These are phyloP conservation scores for Papilio polytes DNA, from an alignment of 1,140 invertebrate genomes.

Conservation along the genomic window DNA sequence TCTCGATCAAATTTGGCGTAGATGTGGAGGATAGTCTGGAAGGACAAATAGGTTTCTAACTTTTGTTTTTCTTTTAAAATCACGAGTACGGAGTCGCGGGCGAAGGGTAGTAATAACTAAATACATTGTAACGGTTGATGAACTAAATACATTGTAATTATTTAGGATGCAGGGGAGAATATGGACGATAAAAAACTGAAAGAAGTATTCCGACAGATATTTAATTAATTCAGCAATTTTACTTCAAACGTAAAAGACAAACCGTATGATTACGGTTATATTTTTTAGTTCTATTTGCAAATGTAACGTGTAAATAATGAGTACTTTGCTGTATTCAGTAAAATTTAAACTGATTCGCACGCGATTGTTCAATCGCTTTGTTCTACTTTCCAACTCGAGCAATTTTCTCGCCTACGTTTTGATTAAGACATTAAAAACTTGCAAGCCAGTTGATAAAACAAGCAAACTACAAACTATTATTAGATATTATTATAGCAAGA, in stretches of 20 bases:
- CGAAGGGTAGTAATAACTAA: no score
- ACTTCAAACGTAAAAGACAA: background rate
- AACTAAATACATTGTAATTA: background rate
- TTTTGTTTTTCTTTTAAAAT: no score
- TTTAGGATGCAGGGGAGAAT: background rate
- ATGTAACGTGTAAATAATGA: slow-evolving; percentile 26
- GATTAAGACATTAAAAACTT: slow-evolving; percentile 28
- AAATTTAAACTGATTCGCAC: slow-evolving; percentile 26
- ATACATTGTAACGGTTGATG: background rate
- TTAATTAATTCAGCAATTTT: background rate
- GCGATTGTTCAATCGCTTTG: slow-evolving; percentile 21
- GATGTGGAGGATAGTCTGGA: no score
- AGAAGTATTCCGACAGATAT: background rate
- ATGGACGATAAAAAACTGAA: background rate
- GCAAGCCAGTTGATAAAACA: background rate
- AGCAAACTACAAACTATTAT: background rate
- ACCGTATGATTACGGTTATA: background rate
- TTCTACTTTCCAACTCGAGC: slow-evolving; percentile 14
- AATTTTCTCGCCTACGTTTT: slow-evolving; percentile 10
- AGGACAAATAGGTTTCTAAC: no score
- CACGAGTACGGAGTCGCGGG: no score
- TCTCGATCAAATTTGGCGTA: no score
- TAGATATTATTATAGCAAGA: background rate
- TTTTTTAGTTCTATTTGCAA: slow-evolving; percentile 13
- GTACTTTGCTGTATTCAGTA: background rate